Evolutionary conservation across 1,140 invertebrate genomes (phyloP).

Genomic region (Diorhabda elongata): DNA sequence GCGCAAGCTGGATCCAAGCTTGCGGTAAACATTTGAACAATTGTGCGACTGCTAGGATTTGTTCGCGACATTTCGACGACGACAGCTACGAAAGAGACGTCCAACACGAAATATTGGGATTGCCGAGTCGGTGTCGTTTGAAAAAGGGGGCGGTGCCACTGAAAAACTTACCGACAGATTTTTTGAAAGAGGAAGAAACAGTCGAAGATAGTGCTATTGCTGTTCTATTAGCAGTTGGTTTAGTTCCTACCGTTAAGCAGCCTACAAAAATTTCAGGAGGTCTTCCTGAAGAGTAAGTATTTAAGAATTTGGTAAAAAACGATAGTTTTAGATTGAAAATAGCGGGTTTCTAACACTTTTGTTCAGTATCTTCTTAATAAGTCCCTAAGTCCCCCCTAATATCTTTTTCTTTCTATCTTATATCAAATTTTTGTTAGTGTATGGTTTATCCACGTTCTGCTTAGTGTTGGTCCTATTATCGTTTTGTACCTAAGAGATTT

Average conservation of each 20-base stretch:
- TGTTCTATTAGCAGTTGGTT: conserved; percentile 51
- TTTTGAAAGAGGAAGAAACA: conserved; percentile 31
- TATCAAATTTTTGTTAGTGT: too few species aligned
- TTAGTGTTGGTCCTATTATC: too few species aligned
- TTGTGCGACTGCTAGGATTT: conserved; percentile 56
- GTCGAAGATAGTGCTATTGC: conserved; percentile 39
- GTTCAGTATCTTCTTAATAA: background rate
- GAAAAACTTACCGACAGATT: conserved; percentile 35
- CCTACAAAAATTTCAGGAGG: conserved; percentile 49
- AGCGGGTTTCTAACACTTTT: background rate
- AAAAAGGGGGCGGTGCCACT: conserved; percentile 53
- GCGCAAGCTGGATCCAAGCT: conserved; percentile 52
- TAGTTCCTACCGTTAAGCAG: conserved; percentile 49
- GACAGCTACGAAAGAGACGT: conserved; percentile 57
- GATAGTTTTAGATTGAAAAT: background rate
- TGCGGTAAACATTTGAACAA: conserved; percentile 53
- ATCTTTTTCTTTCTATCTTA: too few species aligned
- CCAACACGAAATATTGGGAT: conserved; percentile 55
- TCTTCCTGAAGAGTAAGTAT: conserved; percentile 45
- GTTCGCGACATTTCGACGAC: conserved; percentile 55
- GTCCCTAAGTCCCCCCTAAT: too few species aligned
- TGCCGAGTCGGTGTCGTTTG: conserved; percentile 53
- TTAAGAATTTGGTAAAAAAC: background rate
- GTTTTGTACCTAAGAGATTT: too few species aligned
- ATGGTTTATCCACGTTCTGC: too few species aligned